Evolutionary conservation across 1,140 invertebrate species (phyloP).

Genomic region (Diabrotica undecimpunctata): DNA sequence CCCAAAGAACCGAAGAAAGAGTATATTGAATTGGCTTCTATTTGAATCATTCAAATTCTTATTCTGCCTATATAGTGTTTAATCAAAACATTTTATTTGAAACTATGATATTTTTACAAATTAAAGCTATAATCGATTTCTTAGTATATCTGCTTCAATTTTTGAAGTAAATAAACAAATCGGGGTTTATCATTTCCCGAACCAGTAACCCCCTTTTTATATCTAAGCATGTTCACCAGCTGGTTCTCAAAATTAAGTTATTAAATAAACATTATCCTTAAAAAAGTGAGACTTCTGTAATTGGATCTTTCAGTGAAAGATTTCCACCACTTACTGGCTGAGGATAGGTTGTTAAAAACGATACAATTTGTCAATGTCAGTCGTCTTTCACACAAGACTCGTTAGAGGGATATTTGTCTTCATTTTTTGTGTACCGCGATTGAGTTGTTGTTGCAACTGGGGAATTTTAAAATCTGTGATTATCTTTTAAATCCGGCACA

Average conservation of each 20-base stretch:
- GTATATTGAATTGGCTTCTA: no score
- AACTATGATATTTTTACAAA: no score
- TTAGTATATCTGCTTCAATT: no score
- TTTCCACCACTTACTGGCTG: background rate
- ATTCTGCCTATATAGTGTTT: no score
- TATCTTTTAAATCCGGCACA: background rate
- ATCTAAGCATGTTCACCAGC: background rate
- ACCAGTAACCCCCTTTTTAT: background rate
- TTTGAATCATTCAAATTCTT: no score
- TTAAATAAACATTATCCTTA: slow-evolving; percentile 8
- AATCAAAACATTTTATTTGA: no score
- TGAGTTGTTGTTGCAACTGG: background rate
- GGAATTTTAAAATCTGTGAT: background rate
- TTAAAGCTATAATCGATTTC: no score
- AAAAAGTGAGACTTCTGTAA: background rate
- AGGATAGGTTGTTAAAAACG: background rate
- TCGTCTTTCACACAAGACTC: background rate
- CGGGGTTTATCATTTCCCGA: no score
- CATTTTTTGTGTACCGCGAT: background rate
- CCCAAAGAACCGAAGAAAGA: no score
- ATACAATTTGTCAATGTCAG: slow-evolving; percentile 8
- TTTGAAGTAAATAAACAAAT: no score
- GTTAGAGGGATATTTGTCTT: slow-evolving; percentile 14
- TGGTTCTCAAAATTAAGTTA: slow-evolving; percentile 8
- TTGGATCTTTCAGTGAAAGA: background rate